These are phyloP conservation scores for Tetragonisca angustula DNA, from an alignment of 2,888 invertebrate species.

Conservation along the genomic window DNA sequence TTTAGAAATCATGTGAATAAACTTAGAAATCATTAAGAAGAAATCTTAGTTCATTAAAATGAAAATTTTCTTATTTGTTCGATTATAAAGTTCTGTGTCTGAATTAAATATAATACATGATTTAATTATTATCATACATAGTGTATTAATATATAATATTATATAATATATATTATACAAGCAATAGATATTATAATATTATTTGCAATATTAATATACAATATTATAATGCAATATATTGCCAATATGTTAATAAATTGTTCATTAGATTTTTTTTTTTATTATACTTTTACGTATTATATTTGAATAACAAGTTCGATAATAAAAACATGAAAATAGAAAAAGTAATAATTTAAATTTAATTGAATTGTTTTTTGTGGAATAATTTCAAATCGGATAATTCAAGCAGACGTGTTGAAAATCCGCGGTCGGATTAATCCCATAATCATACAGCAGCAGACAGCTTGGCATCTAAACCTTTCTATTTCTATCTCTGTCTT, in stretches of 20 bases:
- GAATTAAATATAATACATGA: neutral
- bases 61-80: neutral
- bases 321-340: neutral
- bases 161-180: neutral
- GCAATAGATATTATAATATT: neutral
- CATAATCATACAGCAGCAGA: conserved; percentile 74
- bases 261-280: neutral
- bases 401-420: conserved; percentile 19
- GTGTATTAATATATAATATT: too few species aligned
- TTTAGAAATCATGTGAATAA: neutral
- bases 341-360: neutral
- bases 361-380: neutral
- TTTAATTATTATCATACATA: neutral
- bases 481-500: conserved; percentile 70
- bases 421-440: conserved; percentile 33
- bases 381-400: neutral
- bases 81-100: neutral
- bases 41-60: neutral
- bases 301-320: neutral
- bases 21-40: neutral
- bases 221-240: neutral
- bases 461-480: conserved; percentile 82
- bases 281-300: neutral
- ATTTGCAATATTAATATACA: too few species aligned
- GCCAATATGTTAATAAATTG: neutral